phyloP scores from a whole-genome alignment of 1,140 invertebrate genomes.

The Eubasilissa regina region DNA sequence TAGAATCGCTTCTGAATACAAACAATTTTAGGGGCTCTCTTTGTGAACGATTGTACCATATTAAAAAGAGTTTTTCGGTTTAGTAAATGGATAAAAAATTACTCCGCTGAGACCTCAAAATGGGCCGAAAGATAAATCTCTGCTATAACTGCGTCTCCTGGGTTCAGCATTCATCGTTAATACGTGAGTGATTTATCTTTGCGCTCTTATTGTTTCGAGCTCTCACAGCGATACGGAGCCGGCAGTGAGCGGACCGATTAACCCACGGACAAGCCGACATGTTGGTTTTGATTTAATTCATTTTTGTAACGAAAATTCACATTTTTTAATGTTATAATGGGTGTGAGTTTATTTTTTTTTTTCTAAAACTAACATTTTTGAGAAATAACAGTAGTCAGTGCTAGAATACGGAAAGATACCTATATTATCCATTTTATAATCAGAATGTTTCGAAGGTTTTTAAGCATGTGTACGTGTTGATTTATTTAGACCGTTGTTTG shows the following conservation, averaged over 20 bases:
- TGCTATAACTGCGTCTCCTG: neutral
- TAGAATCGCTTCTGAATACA: neutral
- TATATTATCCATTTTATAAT: too few relatives aligned
- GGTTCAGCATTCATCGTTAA: constrained; percentile 10
- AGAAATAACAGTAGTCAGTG: too few relatives aligned
- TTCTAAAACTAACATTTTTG: too few relatives aligned
- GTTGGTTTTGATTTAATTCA: neutral
- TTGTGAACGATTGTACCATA: neutral
- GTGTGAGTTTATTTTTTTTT: too few relatives aligned
- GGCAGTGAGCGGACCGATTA: neutral
- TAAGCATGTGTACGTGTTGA: too few relatives aligned
- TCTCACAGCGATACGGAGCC: neutral
- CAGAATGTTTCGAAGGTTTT: too few relatives aligned
- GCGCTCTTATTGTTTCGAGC: neutral
- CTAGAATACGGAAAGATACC: too few relatives aligned
- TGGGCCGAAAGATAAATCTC: constrained; percentile 17
- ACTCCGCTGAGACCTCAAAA: constrained; percentile 16
- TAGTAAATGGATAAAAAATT: constrained; percentile 1
- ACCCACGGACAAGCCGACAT: neutral
- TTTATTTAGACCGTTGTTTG: too few relatives aligned
- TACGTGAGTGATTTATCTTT: constrained; percentile 8
- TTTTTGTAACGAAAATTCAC: neutral
- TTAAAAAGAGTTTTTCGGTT: constrained; percentile 9
- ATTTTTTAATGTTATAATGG: too few relatives aligned
- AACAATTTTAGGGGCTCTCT: neutral